Evolutionary conservation across 2,113 vertebrate species (phyloP).

Genomic region (Nannobrachium achirus): DNA sequence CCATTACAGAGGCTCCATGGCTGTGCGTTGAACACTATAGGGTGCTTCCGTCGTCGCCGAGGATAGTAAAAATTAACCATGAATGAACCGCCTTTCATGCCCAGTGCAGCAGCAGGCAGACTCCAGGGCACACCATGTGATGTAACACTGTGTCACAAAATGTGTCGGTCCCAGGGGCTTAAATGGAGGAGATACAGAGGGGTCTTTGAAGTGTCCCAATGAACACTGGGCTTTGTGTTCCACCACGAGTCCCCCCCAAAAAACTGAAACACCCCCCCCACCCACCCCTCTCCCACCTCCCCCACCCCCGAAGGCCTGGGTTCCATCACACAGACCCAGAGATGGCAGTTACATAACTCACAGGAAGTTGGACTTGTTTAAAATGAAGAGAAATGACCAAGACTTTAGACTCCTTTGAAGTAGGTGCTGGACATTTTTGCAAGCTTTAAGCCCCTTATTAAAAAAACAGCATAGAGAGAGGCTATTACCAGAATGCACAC

Average conservation of each 20-base stretch:
- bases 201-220: slow-evolving; percentile 71
- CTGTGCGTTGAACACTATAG: slow-evolving; percentile 40
- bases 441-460: slow-evolving; percentile 23
- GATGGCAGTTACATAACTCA: slow-evolving; percentile 63
- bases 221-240: slow-evolving; percentile 70
- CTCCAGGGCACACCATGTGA: slow-evolving; percentile 62
- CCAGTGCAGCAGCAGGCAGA: slow-evolving; percentile 18
- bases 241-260: slow-evolving; percentile 7
- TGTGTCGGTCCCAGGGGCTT: slow-evolving; percentile 67
- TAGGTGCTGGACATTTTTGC: slow-evolving; percentile 26
- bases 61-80: slow-evolving; percentile 64
- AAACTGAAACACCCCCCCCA: too few species aligned
- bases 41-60: slow-evolving; percentile 38
- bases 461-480: slow-evolving; percentile 3
- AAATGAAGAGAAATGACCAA: slow-evolving; percentile 49
- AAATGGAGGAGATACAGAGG: slow-evolving; percentile 60
- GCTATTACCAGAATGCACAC: slow-evolving; percentile 19
- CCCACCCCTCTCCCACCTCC: too few species aligned
- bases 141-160: slow-evolving; percentile 70
- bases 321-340: slow-evolving; percentile 16
- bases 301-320: neutral
- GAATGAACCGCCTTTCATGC: slow-evolving; percentile 56
- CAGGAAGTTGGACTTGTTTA: slow-evolving; percentile 51
- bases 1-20: neutral
- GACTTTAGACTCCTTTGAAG: slow-evolving; percentile 40